Base-by-base conservation (phyloP, 2,113 vertebrate species). In the Nerophis lumbriciformis region DNA sequence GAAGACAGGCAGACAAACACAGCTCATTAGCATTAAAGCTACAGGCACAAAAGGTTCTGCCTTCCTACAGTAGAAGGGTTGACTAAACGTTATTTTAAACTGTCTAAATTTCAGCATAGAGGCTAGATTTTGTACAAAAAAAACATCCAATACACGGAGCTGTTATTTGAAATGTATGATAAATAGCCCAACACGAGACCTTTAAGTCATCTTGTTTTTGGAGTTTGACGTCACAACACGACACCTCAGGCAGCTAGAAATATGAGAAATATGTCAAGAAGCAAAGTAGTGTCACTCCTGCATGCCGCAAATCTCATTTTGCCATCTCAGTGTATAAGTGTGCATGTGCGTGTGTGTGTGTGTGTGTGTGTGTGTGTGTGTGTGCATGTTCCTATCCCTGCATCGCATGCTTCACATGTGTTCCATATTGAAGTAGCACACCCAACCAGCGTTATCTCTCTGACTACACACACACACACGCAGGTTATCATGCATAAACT, bases 371-470 rank as follows among this genome's bases (percentile, higher is more conserved):
- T 19, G 19, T 19, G 19, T 39, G 47, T n/a, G 5, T 57, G 55
- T 13, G 1, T 45, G 42, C 3, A 11, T 12, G 10, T 45, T 45
- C 42, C 70, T 79, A 79, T 85, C 79, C 66, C 38, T 6, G 16
- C 55, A 61, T 67, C 8, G 16, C 55, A 61, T 67, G 68, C 69
- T 61, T 62, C 71, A 64, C 61, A 54, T 42, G 65, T 45, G 61
- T 55, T 28, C 60, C 55, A 50, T 8, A 8, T 61, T 69, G 68
- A 71, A 68, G 54, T 63, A 39, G 51, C 61, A 61, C 55, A 69
- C 48, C 53, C 59, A 57, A 60, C 67, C 19, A 45, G 48, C 37
- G 53, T 72, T 76, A 77, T 81, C 78, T 78, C 51, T 56, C 42
- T 13, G 48, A 28, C 48, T 52, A 50, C 56, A 66, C 67, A 53